phyloP scores from a whole-genome alignment of 2,888 invertebrate species.

The Bombylius discolor region DNA sequence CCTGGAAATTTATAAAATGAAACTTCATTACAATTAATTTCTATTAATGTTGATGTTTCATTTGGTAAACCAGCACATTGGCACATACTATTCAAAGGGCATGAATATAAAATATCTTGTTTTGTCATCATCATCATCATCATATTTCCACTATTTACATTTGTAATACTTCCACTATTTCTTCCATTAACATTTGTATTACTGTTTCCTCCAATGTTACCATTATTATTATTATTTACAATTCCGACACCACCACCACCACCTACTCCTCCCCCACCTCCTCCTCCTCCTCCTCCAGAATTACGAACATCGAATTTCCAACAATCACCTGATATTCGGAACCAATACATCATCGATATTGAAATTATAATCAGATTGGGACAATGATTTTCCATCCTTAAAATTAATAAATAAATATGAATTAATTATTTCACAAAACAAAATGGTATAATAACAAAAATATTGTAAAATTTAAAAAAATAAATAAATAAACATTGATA shows the following conservation, averaged over 20 bases:
- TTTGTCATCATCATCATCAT: constrained; percentile 29
- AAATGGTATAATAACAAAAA: too few relatives aligned
- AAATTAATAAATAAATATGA: neutral
- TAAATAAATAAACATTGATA: too few relatives aligned
- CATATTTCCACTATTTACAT: constrained; percentile 16
- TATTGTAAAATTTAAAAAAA: too few relatives aligned
- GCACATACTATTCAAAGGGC: constrained; percentile 37
- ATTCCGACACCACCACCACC: constrained; percentile 15
- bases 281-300: constrained; percentile 16
- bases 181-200: neutral
- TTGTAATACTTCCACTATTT: constrained; percentile 5
- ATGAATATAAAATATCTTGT: constrained; percentile 34
- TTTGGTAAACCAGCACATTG: constrained; percentile 37
- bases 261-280: constrained; percentile 16
- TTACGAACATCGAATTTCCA: constrained; percentile 33
- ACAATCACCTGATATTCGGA: constrained; percentile 29
- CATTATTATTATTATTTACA: constrained; percentile 7
- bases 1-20: constrained; percentile 38
- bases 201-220: constrained; percentile 12
- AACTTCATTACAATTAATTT: constrained; percentile 38
- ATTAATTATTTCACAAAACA: too few relatives aligned
- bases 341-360: constrained; percentile 32
- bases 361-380: constrained; percentile 29
- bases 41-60: constrained; percentile 36
- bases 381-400: constrained; percentile 25